Percentiles rank a stretch among this genome's conserved stretches.
Conservation (phyloP, 1,140 invertebrate genomes). For the Platorchestia sp. region DNA sequence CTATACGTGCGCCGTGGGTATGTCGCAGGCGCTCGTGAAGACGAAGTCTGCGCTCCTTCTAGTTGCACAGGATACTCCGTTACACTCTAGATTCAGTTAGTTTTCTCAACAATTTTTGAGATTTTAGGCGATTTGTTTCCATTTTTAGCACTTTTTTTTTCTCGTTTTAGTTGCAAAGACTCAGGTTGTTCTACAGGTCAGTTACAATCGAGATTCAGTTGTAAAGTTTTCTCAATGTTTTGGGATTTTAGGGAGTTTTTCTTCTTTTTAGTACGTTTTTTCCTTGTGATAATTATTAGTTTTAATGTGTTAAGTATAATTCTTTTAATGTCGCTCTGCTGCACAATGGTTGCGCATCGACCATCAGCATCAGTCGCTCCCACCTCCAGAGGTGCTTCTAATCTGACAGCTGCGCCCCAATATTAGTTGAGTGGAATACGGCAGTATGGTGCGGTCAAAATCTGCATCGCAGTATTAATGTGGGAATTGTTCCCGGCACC, state of each 20-base stretch:
- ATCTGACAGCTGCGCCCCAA: too few relatives aligned
- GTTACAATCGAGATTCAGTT: background rate
- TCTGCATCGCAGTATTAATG: too few relatives aligned
- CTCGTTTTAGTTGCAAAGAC: background rate
- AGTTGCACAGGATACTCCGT: background rate
- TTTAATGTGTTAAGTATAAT: background rate
- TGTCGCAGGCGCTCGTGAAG: too few relatives aligned
- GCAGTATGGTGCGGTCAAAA: too few relatives aligned
- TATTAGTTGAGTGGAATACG: too few relatives aligned
- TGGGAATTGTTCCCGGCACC: background rate
- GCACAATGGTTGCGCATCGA: background rate
- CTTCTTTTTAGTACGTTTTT: background rate
- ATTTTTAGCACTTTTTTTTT: background rate
- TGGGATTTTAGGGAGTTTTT: background rate
- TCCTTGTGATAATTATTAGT: background rate
- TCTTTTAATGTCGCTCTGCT: background rate
- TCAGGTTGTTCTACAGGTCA: background rate
- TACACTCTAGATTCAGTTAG: too few relatives aligned
- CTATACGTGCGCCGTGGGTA: too few relatives aligned
- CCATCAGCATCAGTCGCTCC: background rate
- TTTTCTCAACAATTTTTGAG: background rate
- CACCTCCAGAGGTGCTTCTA: background rate
- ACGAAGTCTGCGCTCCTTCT: background rate
- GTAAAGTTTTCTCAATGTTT: background rate
- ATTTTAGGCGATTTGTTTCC: background rate